Evolutionary conservation across 2,888 invertebrate genomes (phyloP).

Genomic region (Tillus elongatus): DNA sequence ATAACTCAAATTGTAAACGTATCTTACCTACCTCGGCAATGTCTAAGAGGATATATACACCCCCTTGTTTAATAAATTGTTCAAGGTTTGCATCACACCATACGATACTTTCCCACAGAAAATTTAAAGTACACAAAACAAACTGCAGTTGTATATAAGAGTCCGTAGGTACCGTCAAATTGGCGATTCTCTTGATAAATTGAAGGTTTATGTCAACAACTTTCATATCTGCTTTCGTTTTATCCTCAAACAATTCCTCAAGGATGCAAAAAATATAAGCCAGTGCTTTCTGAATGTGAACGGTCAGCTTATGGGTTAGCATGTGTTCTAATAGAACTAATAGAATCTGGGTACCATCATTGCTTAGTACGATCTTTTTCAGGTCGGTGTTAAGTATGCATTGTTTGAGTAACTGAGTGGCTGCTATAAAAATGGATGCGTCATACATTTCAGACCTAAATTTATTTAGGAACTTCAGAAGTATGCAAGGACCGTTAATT

Average conservation of each 20-base stretch:
- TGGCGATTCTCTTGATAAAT: constrained; percentile 21
- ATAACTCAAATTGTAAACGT: no score
- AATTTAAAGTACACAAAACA: constrained; percentile 37
- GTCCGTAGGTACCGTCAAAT: constrained; percentile 25
- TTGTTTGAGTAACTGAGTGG: no score
- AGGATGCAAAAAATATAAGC: neutral
- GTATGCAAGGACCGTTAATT: no score
- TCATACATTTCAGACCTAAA: no score
- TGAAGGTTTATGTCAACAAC: constrained; percentile 9
- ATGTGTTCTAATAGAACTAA: no score
- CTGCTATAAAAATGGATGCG: no score
- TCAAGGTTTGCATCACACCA: constrained; percentile 25
- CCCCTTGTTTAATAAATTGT: constrained; percentile 37
- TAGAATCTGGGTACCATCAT: no score
- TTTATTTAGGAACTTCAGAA: no score
- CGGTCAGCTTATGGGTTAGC: neutral
- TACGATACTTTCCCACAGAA: constrained; percentile 39
- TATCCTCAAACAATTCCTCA: neutral
- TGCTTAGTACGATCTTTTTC: no score
- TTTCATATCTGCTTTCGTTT: neutral
- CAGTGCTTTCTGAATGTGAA: neutral
- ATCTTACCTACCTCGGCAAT: no score
- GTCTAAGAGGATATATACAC: constrained; percentile 36
- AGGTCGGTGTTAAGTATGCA: no score
- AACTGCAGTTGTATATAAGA: constrained; percentile 34